A percentile compares a stretch with the other conserved stretches of the same genome.
Conservation (phyloP, 2,888 invertebrate genomes). For the Ophion ellenae region DNA sequence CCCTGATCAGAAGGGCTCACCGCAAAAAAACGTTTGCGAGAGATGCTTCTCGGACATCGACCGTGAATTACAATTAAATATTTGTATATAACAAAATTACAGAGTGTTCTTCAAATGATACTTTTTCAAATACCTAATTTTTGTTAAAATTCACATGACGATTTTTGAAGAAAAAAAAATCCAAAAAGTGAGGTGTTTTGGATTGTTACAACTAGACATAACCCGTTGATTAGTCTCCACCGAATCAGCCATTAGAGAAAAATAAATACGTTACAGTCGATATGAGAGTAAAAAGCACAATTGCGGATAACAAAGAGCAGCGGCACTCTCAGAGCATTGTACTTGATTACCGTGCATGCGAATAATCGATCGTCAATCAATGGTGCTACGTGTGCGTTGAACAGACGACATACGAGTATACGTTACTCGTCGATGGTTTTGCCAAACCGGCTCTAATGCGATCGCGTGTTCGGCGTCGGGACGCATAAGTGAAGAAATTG, state of each 20-base stretch:
- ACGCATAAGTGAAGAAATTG: slow-evolving; percentile 69
- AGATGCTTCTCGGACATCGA: too few relatives aligned
- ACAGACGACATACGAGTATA: background rate
- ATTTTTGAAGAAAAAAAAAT: too few relatives aligned
- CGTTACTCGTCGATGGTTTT: background rate
- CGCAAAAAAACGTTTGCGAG: too few relatives aligned
- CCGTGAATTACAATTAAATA: too few relatives aligned
- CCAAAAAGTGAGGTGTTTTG: too few relatives aligned
- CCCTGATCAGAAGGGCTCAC: too few relatives aligned
- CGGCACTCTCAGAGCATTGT: background rate
- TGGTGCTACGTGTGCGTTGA: background rate
- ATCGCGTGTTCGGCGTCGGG: slow-evolving; percentile 70
- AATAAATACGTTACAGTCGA: background rate
- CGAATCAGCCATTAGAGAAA: background rate
- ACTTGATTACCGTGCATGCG: background rate
- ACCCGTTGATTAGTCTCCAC: background rate
- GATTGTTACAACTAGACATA: too few relatives aligned
- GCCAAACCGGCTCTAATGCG: slow-evolving; percentile 61
- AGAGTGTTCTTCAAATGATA: too few relatives aligned
- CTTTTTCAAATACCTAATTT: too few relatives aligned
- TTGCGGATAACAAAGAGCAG: background rate
- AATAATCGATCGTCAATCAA: slow-evolving; percentile 51
- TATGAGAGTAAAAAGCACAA: background rate
- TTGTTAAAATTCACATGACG: too few relatives aligned
- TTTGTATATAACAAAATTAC: too few relatives aligned